Base-by-base conservation (phyloP, 2,888 invertebrate species). In the Andrena minutula region DNA sequence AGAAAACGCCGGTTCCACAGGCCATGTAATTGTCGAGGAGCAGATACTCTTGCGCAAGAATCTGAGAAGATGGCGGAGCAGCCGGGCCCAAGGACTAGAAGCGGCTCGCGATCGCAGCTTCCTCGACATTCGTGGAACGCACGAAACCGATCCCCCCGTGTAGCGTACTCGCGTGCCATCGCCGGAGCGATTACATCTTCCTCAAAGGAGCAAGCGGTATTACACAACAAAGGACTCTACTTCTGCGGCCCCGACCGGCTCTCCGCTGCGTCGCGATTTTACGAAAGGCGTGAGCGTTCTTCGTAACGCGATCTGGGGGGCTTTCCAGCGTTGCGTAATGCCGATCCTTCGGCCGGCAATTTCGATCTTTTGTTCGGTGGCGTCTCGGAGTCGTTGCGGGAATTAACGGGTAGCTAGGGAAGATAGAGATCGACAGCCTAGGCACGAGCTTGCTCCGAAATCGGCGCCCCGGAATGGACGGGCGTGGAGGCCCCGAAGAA, bases 151-250 rank as follows among this genome's bases (percentile, higher is more conserved):
- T 68, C 68, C 32, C 32, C 68, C 32, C 30, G 26, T 20, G 58
- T 26, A 41, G 32, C 10, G 60, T 56, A 86, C 83, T 86, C 79
- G 86, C 86, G 84, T 86, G 86, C 86, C 76, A 56, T 61, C 71
- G 63, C 70, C n/a, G 30, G 35, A 41, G 69, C 73, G 82, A 79
- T 79, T 83, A 86, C 78, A 65, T 80, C 74, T 80, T 75, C 74
- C 60, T 73, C 73, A 77, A 77, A 70, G 12, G 61, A 65, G 32
- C 49, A 74, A 74, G 60, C 68, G 66, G 26, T 82, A 66, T 85
- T 85, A 79, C 85, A 72, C 85, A 86, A 85, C 83, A 26, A 23
- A 26, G 66, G 58, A 16, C 60, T 68, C 75, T 20, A 26, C 68
- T 64, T 26, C 65, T 30, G 16, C 1, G 53, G 26, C 10, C 32